phyloP scores from a whole-genome alignment of 2,888 invertebrate species.

The Frankliniella fusca region DNA sequence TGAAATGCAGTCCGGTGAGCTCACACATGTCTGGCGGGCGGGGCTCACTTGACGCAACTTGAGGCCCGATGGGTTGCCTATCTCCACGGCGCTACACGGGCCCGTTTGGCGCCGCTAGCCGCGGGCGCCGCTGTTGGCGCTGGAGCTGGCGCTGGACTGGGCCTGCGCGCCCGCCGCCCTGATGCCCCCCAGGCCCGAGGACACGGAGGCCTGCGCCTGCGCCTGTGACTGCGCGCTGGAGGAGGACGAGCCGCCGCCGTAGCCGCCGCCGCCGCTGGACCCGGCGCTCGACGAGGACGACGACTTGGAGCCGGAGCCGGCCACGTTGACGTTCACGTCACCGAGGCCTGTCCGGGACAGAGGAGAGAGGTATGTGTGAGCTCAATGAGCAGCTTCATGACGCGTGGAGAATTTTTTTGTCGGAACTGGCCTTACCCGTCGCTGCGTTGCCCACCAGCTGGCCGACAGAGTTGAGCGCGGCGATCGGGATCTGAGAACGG shows the following conservation, averaged over 20 bases:
- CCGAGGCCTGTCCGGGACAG: neutral
- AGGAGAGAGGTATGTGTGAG: neutral
- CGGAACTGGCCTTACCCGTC: neutral
- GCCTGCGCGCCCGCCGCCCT: neutral
- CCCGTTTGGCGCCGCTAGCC: neutral
- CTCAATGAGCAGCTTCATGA: neutral
- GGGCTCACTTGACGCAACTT: neutral
- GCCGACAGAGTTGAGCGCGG: neutral
- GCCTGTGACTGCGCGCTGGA: slow-evolving; percentile 9
- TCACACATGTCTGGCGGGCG: too few species aligned
- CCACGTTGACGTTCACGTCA: slow-evolving; percentile 15
- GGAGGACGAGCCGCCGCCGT: neutral
- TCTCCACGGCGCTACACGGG: neutral
- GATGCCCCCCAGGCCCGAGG: neutral
- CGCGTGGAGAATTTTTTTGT: neutral
- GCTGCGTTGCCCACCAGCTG: slow-evolving; percentile 4
- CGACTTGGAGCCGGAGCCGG: neutral
- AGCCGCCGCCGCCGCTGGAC: neutral
- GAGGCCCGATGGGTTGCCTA: neutral
- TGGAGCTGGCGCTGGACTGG: neutral
- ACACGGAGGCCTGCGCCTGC: neutral
- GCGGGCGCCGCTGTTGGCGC: neutral
- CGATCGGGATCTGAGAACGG: neutral
- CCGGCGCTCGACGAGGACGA: neutral
- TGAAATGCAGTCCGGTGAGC: too few species aligned